Percentiles rank a stretch among this genome's conserved stretches.
Evolutionary conservation across 2,113 vertebrate genomes (phyloP).

Genomic region (Sorex araneus): DNA sequence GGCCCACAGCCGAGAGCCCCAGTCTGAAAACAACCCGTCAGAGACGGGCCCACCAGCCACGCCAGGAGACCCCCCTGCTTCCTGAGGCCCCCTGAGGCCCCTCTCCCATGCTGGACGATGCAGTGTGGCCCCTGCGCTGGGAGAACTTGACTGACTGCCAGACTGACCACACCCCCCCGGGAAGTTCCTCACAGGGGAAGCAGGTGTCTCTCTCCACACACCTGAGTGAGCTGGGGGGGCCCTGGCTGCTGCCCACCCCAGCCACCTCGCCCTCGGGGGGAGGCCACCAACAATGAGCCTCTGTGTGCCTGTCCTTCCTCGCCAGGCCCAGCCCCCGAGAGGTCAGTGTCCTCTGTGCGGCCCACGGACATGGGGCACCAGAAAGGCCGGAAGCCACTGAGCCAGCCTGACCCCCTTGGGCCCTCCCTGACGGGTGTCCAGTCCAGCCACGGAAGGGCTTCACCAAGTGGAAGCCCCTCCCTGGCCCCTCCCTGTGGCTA

Average conservation of each 20-base stretch:
- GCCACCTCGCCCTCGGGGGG: neutral
- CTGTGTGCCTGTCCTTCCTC: slow-evolving; percentile 40
- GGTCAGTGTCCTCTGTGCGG: slow-evolving; percentile 56
- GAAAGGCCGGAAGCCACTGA: neutral
- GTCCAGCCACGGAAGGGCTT: neutral
- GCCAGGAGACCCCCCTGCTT: neutral
- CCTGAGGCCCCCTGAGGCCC: neutral
- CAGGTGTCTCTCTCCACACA: neutral
- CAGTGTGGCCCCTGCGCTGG: neutral
- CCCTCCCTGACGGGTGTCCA: neutral
- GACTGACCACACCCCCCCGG: neutral
- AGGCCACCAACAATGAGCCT: slow-evolving; percentile 11
- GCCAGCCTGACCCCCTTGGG: neutral
- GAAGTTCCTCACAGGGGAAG: neutral
- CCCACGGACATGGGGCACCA: neutral
- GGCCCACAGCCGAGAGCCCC: neutral
- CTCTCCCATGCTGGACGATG: no score
- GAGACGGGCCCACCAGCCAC: neutral
- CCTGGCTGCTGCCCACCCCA: neutral
- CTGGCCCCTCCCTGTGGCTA: no score
- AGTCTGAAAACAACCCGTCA: slow-evolving; percentile 6
- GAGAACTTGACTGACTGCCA: neutral
- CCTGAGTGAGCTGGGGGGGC: slow-evolving; percentile 7
- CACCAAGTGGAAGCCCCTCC: neutral
- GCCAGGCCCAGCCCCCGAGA: slow-evolving; percentile 24